Percentiles rank a stretch among this genome's conserved stretches.
These are phyloP conservation scores for Motacilla tschutschensis DNA, from an alignment of 2,113 vertebrate species.

Conservation along the genomic window DNA sequence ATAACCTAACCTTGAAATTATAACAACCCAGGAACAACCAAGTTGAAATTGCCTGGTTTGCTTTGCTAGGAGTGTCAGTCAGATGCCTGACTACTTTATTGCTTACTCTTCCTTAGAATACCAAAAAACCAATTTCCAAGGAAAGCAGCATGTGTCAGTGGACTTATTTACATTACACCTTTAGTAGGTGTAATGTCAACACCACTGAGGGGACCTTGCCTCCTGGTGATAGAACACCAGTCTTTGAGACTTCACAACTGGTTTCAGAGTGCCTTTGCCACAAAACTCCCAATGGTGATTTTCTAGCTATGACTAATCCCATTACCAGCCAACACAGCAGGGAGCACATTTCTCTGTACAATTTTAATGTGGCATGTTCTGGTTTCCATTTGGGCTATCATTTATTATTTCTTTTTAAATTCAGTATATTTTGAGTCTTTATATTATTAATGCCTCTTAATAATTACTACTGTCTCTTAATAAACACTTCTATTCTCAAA, in stretches of 20 bases:
- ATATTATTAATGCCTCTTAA: not conserved
- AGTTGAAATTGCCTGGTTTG: not conserved
- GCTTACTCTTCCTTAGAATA: not conserved
- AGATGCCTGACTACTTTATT: not conserved
- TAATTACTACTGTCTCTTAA: not conserved
- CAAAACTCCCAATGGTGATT: not conserved
- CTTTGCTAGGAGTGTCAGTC: not conserved
- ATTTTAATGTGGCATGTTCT: not conserved
- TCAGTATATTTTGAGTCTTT: not conserved
- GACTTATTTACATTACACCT: too few relatives aligned
- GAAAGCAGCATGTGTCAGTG: not conserved
- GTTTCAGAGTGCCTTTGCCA: not conserved
- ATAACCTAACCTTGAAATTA: not conserved
- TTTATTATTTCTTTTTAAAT: not conserved
- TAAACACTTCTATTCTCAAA: not conserved
- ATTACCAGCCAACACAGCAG: not conserved
- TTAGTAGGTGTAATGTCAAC: not conserved
- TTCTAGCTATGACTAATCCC: not conserved
- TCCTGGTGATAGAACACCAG: not conserved
- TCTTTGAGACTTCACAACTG: not conserved
- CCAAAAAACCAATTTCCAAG: not conserved
- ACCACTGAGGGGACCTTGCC: not conserved
- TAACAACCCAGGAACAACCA: rapidly evolving
- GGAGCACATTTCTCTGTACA: not conserved
- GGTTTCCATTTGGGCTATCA: not conserved